Conservation (phyloP, 2,888 invertebrate genomes). For the Drosophila longiperda region DNA sequence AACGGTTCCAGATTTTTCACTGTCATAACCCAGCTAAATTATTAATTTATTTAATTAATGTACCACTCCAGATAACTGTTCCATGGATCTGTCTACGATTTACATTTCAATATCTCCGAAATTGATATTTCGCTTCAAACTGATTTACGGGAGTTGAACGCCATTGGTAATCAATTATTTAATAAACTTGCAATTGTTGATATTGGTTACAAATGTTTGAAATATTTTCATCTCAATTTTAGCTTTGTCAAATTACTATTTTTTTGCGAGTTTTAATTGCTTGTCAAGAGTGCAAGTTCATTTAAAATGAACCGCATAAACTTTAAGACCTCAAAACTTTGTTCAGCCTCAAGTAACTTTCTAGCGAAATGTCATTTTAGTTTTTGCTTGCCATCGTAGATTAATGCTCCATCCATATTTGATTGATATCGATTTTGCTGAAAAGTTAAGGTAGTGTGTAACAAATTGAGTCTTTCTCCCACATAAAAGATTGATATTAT, state of each 20-base stretch:
- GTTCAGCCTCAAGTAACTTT: slow-evolving; percentile 1
- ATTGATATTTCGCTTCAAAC: background rate
- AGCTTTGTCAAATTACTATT: slow-evolving; percentile 3
- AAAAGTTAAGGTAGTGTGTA: background rate
- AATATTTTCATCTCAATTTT: background rate
- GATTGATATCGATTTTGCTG: slow-evolving; percentile 2
- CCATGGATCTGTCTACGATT: too few relatives aligned
- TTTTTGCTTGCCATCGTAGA: background rate
- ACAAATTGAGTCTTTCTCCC: background rate
- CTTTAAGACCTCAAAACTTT: slow-evolving; percentile 9
- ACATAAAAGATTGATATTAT: background rate
- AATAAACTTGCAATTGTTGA: background rate
- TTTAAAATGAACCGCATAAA: background rate
- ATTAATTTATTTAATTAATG: too few relatives aligned
- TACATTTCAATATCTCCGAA: too few relatives aligned
- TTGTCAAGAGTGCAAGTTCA: background rate
- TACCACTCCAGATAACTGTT: too few relatives aligned
- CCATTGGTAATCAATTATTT: background rate
- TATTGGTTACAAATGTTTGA: background rate
- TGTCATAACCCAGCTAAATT: too few relatives aligned
- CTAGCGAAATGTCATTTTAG: background rate
- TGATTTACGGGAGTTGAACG: background rate
- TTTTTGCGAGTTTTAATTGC: background rate
- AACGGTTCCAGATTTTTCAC: background rate
- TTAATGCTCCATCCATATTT: background rate